Base-by-base conservation (phyloP, 2,888 invertebrate genomes). In the Pseudanteris insignis region DNA sequence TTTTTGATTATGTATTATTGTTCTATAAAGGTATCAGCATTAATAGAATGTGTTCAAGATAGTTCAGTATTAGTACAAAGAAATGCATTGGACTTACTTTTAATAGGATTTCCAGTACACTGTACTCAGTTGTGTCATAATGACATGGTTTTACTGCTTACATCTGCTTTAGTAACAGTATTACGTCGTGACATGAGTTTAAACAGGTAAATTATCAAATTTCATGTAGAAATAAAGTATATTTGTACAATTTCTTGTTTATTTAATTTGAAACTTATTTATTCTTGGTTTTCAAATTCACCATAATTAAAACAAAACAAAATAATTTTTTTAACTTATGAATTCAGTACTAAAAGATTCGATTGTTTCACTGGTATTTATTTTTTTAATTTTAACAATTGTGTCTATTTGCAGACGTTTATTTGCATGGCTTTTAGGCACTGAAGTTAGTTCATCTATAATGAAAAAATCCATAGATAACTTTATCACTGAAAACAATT, bases 141-240 rank as follows among this genome's bases (percentile, higher is more conserved):
- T 5, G 91, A 92, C 75, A 85, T 90, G 84, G 86, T 89, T 36
- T 84, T 85, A 47, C 80, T 92, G 61, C 86, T 91, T 4, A 89
- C 89, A 13, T 88, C 91, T 50, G 88, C 89, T 14, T 81, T 94
- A 41, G 84, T 85, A 28, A 88, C 88, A 3, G 89, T 95, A 63
- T 81, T 94, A 37, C 82, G 94, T 30, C 82, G 95, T 59, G 94
- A 95, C 76, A 94, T 94, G 91, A 94, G 93, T 15, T 83, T 95
- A 8, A 95, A 95, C 78, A 85, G 90, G 86, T 86, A 25, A 55
- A n/a, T n/a, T n/a, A n/a, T n/a, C n/a, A 29, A 21, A 8, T 8
- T n/a, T 29, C 9, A 11, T 11, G 25, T 24, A 24, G 11, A 10
- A 29, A 2, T 29, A 7, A 9, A 10, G 11, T 29, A 10, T 7